Evolutionary conservation across 1,140 invertebrate genomes (phyloP), one percentile per base, ranked within the genome.

Genomic region (Brachionus manjavacas): DNA sequence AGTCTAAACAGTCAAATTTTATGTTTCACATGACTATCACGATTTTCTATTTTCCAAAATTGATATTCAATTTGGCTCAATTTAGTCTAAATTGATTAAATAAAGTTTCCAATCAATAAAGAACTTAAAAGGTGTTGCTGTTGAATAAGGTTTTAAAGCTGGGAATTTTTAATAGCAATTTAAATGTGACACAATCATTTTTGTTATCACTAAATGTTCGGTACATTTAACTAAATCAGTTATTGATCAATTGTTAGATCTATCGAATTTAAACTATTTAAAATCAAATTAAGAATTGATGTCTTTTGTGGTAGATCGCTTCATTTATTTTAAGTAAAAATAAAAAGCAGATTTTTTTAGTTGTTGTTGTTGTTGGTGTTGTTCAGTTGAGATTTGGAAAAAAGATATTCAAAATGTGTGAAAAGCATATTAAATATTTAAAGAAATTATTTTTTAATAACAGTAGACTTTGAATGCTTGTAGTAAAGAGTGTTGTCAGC

Each of bases 371-470:
- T 70, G n/a, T 28, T 70, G 7, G 4, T 31, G 14, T 70, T 35
- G 31, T 43, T 39, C 39, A 35, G 31, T 41, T 72, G 68, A 72
- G 68, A 72, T 72, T 72, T 72, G 8, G 35, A 72, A 72, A n/a
- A 72, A 72, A 72, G 68, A 72, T 72, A 72, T 72, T 72, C 68
- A 72, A 41, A 72, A 39, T 39, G 68, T 72, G 68, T 72, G 68
- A 72, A 72, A 72, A 72, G 68, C 68, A 72, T 72, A 72, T 39
- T 72, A 72, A 72, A 72, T 72, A 72, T 72, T 72, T 72, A 41
- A 16, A 72, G 35, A 72, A 72, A 72, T 72, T 23, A 41, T 72
- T 72, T 72, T 72, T 72, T 72, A 72, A 72, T 72, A 41, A 72
- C 68, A 72, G 68, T 41, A 39, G n/a, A 39, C 14, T 41, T 4